Conservation (phyloP, 2,797 vertebrate species). For the Hippoglossus hippoglossus region DNA sequence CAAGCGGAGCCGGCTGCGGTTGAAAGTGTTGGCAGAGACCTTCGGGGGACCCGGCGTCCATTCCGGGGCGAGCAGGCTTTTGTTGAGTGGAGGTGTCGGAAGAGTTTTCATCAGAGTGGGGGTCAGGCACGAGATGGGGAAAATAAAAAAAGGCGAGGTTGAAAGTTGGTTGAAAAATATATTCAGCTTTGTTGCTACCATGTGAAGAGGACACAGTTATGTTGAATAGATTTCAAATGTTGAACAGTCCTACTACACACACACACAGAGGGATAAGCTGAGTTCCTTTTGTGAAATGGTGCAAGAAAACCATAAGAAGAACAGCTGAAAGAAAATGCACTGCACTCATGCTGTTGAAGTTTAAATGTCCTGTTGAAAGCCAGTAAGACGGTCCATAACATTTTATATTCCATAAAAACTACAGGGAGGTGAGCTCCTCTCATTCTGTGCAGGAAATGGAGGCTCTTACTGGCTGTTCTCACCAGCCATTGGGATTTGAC, state of each 20-base stretch:
- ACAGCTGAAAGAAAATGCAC: too few relatives aligned
- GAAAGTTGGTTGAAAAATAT: background rate
- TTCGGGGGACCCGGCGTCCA: constrained; percentile 40
- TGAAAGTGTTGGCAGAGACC: constrained; percentile 61
- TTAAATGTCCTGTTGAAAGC: background rate
- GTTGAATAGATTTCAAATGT: background rate
- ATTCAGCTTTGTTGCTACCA: constrained; percentile 9
- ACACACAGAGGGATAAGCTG: too few relatives aligned
- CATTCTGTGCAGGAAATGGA: background rate
- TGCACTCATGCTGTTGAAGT: background rate
- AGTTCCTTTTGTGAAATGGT: too few relatives aligned
- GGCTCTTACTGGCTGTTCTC: background rate
- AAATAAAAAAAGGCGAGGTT: background rate
- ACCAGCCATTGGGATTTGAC: background rate
- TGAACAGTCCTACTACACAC: too few relatives aligned
- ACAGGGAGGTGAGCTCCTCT: background rate
- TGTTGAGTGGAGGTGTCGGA: constrained; percentile 44
- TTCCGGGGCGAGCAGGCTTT: background rate
- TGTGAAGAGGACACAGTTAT: background rate
- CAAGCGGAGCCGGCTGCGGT: constrained; percentile 61
- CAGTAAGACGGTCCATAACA: background rate
- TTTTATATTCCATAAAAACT: background rate
- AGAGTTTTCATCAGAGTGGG: constrained; percentile 23
- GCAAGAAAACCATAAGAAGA: too few relatives aligned
- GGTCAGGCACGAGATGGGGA: constrained; percentile 2